These are phyloP conservation scores for Beroe forskalii DNA, from an alignment of 37 sponge, comb jelly and placozoan genomes.

Conservation along the genomic window DNA sequence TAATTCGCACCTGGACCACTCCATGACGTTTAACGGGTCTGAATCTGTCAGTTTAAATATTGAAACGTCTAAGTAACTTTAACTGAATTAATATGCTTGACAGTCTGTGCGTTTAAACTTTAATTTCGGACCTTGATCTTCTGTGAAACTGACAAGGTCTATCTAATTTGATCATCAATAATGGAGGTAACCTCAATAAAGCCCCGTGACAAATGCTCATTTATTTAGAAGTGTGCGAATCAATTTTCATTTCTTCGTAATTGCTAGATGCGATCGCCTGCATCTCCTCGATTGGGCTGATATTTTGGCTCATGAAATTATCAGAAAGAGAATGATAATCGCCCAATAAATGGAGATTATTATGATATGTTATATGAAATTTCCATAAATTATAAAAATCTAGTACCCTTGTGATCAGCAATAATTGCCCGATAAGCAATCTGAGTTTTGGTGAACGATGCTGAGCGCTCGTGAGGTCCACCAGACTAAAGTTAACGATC, in stretches of 20 bases:
- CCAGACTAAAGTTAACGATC: no score
- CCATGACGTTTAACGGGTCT: not conserved
- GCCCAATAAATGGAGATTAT: no score
- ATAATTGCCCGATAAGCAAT: no score
- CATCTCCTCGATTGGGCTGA: not conserved
- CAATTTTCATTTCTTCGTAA: not conserved
- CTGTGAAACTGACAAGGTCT: not conserved
- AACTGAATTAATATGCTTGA: conserved; percentile 63
- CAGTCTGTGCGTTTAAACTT: not conserved
- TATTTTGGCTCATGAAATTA: no score
- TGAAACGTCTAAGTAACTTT: conserved; percentile 25
- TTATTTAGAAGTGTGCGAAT: not conserved
- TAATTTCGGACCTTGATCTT: conserved; percentile 10
- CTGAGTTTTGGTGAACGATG: no score
- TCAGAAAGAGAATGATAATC: no score
- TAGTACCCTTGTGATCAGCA: no score
- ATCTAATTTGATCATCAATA: not conserved
- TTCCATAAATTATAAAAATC: no score
- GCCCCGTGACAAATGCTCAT: not conserved
- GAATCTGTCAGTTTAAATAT: conserved; percentile 58
- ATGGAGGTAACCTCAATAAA: not conserved
- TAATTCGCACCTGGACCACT: not conserved
- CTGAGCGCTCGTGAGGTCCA: no score
- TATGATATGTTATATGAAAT: no score
- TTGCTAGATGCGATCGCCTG: not conserved